Evolutionary conservation across 1,140 invertebrate genomes (phyloP).

Genomic region (Drosophila mojavensis): DNA sequence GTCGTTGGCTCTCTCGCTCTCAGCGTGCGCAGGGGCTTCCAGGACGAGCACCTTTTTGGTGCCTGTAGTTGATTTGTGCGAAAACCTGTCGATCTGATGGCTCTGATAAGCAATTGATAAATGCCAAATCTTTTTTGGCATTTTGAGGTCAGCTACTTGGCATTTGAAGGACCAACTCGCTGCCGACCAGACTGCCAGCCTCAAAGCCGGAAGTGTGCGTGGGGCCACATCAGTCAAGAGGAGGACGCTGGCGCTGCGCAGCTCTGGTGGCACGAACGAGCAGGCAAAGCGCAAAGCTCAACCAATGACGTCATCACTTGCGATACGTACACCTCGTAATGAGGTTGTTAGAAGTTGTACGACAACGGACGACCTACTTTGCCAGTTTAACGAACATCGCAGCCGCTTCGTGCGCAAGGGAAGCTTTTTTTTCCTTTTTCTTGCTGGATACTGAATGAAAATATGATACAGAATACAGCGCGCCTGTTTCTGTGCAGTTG

Average conservation of each 20-base stretch:
- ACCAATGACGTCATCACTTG: slow-evolving; percentile 76
- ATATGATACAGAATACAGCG: slow-evolving; percentile 73
- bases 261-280: slow-evolving; percentile 59
- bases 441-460: slow-evolving; percentile 72
- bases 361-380: slow-evolving; percentile 70
- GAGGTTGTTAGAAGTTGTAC: slow-evolving; percentile 75
- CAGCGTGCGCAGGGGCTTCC: slow-evolving; percentile 54
- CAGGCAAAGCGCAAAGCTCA: slow-evolving; percentile 56
- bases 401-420: slow-evolving; percentile 46
- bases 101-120: slow-evolving; percentile 37
- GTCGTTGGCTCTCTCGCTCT: neutral
- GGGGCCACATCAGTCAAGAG: neutral
- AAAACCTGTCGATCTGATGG: slow-evolving; percentile 32
- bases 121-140: slow-evolving; percentile 20
- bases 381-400: slow-evolving; percentile 10
- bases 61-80: slow-evolving; percentile 8
- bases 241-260: slow-evolving; percentile 44
- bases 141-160: slow-evolving; percentile 12
- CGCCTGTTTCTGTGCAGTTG: slow-evolving; percentile 6
- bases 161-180: slow-evolving; percentile 12
- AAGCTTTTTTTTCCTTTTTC: slow-evolving; percentile 27
- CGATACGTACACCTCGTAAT: slow-evolving; percentile 60
- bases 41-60: slow-evolving; percentile 38
- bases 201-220: neutral
- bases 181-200: neutral